Conservation (phyloP, 2,797 vertebrate genomes). For the Rhadinocentrus ornatus region DNA sequence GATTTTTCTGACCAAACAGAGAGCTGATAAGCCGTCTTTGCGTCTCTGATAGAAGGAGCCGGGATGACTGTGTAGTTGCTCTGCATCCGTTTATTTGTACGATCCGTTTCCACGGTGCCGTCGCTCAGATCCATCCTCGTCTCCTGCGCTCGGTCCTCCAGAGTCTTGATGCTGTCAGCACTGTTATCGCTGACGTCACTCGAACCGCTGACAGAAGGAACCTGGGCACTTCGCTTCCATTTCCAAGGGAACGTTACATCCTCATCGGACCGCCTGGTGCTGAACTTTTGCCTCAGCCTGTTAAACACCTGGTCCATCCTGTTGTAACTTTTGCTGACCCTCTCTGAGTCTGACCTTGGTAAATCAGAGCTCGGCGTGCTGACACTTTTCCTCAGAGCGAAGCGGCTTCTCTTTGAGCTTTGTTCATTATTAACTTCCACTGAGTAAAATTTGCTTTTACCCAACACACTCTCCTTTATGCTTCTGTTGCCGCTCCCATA, state of each 20-base stretch:
- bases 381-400: slow-evolving; percentile 70
- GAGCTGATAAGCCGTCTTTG: slow-evolving; percentile 16
- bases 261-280: slow-evolving; percentile 66
- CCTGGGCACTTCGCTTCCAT: slow-evolving; percentile 58
- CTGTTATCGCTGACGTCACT: slow-evolving; percentile 55
- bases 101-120: slow-evolving; percentile 22
- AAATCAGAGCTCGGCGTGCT: slow-evolving; percentile 54
- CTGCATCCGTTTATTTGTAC: slow-evolving; percentile 31
- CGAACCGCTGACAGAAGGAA: slow-evolving; percentile 55
- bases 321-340: slow-evolving; percentile 57
- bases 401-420: slow-evolving; percentile 69
- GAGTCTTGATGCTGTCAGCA: slow-evolving; percentile 36
- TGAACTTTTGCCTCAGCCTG: slow-evolving; percentile 76
- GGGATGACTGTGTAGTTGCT: slow-evolving; percentile 50
- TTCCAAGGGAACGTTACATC: slow-evolving; percentile 60
- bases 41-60: slow-evolving; percentile 10
- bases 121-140: slow-evolving; percentile 8
- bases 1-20: slow-evolving; percentile 39
- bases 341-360: slow-evolving; percentile 58
- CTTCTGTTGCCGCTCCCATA: slow-evolving; percentile 32
- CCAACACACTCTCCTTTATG: slow-evolving; percentile 43
- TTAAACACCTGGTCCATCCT: slow-evolving; percentile 78
- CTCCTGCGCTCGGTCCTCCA: slow-evolving; percentile 33
- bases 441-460: slow-evolving; percentile 67
- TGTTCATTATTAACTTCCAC: slow-evolving; percentile 60